Conservation (phyloP, 2,888 invertebrate genomes). For the Ischnus inquisitorius region DNA sequence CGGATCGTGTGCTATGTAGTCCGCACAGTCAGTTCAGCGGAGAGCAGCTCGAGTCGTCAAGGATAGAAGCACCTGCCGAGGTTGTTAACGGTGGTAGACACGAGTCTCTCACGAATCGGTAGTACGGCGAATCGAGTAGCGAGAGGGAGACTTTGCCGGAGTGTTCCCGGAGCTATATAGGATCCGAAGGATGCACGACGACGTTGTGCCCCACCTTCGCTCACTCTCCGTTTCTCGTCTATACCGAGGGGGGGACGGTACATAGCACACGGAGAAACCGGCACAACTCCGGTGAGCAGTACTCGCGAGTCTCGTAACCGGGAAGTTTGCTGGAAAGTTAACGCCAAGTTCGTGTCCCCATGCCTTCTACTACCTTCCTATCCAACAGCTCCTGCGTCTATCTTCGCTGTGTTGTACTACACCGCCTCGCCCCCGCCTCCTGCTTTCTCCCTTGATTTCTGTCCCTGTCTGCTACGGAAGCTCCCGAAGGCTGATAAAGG, state of each 20-base stretch:
- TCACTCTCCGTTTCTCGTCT: slow-evolving; percentile 17
- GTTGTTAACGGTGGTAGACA: slow-evolving; percentile 65
- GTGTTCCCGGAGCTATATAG: slow-evolving; percentile 39
- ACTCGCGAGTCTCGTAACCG: slow-evolving; percentile 69
- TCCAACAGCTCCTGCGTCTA: slow-evolving; percentile 35
- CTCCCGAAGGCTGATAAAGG: slow-evolving; percentile 1
- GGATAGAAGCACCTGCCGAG: slow-evolving; percentile 63
- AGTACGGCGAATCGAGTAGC: slow-evolving; percentile 47
- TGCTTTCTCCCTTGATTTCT: slow-evolving; percentile 57
- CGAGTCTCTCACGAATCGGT: slow-evolving; percentile 49
- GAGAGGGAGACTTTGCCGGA: slow-evolving; percentile 65
- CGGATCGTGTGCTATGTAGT: slow-evolving; percentile 29
- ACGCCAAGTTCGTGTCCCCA: slow-evolving; percentile 67
- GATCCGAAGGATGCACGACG: slow-evolving; percentile 51
- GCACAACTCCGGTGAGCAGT: slow-evolving; percentile 54
- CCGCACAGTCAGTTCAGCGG: slow-evolving; percentile 2
- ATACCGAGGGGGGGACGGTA: not conserved
- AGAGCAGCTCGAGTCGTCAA: slow-evolving; percentile 43
- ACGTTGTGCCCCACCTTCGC: slow-evolving; percentile 33
- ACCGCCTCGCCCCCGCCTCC: slow-evolving; percentile 28
- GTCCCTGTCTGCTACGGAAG: slow-evolving; percentile 54
- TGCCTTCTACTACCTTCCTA: slow-evolving; percentile 18
- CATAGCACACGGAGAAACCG: slow-evolving; percentile 38
- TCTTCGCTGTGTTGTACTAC: slow-evolving; percentile 40
- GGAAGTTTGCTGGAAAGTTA: slow-evolving; percentile 71